These are phyloP conservation scores for Orthosia incerta DNA, from an alignment of 2,888 invertebrate species.

Conservation along the genomic window DNA sequence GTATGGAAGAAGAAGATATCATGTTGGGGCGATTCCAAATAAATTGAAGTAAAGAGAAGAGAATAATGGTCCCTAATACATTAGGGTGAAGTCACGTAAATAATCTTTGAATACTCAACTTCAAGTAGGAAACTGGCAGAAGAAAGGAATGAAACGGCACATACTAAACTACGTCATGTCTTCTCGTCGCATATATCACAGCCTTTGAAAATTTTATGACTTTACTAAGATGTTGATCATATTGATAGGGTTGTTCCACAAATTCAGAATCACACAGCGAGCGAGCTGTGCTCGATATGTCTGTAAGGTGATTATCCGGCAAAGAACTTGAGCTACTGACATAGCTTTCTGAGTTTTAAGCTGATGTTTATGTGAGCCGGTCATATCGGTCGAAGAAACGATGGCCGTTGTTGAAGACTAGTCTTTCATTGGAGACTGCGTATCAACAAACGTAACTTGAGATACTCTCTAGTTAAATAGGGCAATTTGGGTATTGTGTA, in stretches of 20 bases:
- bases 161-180: background rate
- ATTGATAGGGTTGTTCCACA: background rate
- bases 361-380: background rate
- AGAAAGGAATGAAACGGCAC: background rate
- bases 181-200: background rate
- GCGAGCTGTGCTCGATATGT: background rate
- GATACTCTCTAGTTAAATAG: no score
- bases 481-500: background rate
- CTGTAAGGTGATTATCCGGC: background rate
- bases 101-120: background rate
- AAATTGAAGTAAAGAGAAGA: background rate
- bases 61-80: no score
- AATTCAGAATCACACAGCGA: background rate
- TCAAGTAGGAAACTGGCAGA: background rate
- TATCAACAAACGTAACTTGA: background rate
- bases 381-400: background rate
- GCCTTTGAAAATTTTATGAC: background rate
- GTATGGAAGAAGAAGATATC: background rate
- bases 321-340: background rate
- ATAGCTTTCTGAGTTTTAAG: background rate
- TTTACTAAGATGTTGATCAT: background rate
- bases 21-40: background rate
- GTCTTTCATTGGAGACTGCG: background rate
- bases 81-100: no score
- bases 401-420: background rate